Conservation (phyloP, 2,888 invertebrate species). For the Caenorhabditis afra region DNA sequence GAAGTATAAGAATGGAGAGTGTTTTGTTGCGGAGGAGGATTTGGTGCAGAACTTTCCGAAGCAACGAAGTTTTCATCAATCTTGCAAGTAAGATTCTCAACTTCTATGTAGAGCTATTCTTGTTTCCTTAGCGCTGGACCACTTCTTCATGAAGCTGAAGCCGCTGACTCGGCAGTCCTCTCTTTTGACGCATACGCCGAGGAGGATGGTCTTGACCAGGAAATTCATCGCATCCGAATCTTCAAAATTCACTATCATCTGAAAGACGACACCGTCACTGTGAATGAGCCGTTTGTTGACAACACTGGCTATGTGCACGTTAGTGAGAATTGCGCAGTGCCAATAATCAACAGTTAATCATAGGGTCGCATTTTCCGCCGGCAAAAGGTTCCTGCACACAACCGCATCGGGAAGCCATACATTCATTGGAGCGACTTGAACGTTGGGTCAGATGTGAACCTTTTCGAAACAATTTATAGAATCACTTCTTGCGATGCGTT, state of each 20-base stretch:
- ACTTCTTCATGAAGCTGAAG: slow-evolving; percentile 53
- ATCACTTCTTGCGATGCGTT: slow-evolving; percentile 63
- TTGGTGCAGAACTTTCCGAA: slow-evolving; percentile 52
- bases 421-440: slow-evolving; percentile 69
- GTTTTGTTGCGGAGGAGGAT: slow-evolving; percentile 57
- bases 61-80: slow-evolving; percentile 46
- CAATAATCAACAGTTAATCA: neutral
- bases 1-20: slow-evolving; percentile 58
- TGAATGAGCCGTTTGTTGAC: slow-evolving; percentile 65
- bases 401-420: slow-evolving; percentile 57
- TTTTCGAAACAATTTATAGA: slow-evolving; percentile 65
- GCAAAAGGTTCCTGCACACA: slow-evolving; percentile 59
- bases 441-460: slow-evolving; percentile 64
- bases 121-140: slow-evolving; percentile 59
- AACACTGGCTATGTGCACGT: slow-evolving; percentile 64
- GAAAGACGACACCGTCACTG: slow-evolving; percentile 60
- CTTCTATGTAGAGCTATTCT: neutral
- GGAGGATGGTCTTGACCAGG: slow-evolving; percentile 63
- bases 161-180: slow-evolving; percentile 52
- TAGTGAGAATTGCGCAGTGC: neutral
- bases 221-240: slow-evolving; percentile 62
- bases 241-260: slow-evolving; percentile 66
- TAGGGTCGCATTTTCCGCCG: slow-evolving; percentile 62
- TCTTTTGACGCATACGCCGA: slow-evolving; percentile 65
- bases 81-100: slow-evolving; percentile 46